Conservation (phyloP, 1,140 invertebrate genomes). For the Diuraphis noxia region DNA sequence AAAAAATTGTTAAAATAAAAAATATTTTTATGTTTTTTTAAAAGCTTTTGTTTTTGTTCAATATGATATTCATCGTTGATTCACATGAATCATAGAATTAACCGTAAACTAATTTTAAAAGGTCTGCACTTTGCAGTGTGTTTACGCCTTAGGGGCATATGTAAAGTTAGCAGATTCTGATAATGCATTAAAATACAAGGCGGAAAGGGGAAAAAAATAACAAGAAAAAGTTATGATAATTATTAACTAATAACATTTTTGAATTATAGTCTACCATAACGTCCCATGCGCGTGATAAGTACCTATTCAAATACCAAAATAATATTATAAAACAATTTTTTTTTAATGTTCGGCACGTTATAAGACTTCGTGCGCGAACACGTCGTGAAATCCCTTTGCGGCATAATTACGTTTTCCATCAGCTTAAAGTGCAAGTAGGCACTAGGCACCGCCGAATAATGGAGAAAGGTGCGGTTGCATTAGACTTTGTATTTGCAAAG, state of each 20-base stretch:
- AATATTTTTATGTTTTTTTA: too few species aligned
- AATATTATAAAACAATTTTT: background rate
- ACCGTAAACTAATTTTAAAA: background rate
- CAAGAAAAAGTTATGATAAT: too few species aligned
- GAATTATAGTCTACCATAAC: background rate
- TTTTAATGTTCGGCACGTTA: background rate
- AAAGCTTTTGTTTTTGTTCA: too few species aligned
- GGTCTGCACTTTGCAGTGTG: background rate
- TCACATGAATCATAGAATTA: background rate
- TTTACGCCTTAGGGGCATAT: too few species aligned
- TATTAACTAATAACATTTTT: too few species aligned
- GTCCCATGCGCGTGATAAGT: background rate
- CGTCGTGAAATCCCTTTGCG: background rate
- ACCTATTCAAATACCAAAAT: background rate
- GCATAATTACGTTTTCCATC: background rate
- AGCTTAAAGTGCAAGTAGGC: background rate
- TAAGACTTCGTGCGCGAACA: background rate
- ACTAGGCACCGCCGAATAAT: background rate
- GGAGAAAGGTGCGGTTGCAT: background rate
- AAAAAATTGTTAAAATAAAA: too few species aligned
- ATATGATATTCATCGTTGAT: background rate
- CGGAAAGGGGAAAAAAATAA: too few species aligned
- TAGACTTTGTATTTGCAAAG: background rate
- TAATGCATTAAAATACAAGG: too few species aligned
- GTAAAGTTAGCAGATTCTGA: too few species aligned